Evolutionary conservation across 1,140 invertebrate genomes (phyloP).

Genomic region (Galendromus occidentalis): DNA sequence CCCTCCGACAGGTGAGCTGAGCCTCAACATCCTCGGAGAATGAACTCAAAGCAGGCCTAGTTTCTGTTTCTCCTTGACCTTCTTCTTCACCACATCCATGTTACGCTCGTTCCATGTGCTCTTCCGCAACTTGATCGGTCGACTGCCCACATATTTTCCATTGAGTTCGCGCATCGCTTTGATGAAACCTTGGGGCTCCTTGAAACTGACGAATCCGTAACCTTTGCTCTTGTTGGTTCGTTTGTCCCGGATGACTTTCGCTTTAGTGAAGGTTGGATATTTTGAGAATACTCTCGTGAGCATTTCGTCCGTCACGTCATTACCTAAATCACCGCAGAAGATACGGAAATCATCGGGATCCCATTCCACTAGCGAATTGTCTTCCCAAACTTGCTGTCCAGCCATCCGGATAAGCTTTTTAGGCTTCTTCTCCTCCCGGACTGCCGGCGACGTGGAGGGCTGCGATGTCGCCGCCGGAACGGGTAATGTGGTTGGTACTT

Average conservation of each 20-base stretch:
- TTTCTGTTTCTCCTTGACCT: slow-evolving; percentile 63
- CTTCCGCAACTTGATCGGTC: slow-evolving; percentile 92
- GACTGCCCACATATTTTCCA: slow-evolving; percentile 81
- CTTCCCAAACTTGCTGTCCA: slow-evolving; percentile 84
- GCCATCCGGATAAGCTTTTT: slow-evolving; percentile 65
- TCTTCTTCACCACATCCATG: slow-evolving; percentile 77
- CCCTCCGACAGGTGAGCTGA: not conserved
- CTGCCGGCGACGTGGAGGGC: not conserved
- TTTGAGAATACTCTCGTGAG: slow-evolving; percentile 80
- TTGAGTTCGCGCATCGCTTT: slow-evolving; percentile 62
- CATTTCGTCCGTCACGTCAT: slow-evolving; percentile 94
- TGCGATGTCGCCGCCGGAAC: slow-evolving; percentile 13
- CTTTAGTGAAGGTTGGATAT: slow-evolving; percentile 79
- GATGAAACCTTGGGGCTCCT: slow-evolving; percentile 91
- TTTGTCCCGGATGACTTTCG: slow-evolving; percentile 88
- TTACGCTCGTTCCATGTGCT: slow-evolving; percentile 87
- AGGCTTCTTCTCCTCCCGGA: slow-evolving; percentile 40
- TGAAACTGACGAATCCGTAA: slow-evolving; percentile 96
- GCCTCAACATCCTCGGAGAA: not conserved
- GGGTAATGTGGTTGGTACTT: not conserved
- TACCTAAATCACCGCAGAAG: slow-evolving; percentile 96
- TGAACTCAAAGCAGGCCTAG: slow-evolving; percentile 25
- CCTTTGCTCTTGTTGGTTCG: slow-evolving; percentile 95
- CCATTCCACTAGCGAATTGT: slow-evolving; percentile 71
- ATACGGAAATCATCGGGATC: slow-evolving; percentile 88